These are phyloP conservation scores for Xyrichtys novacula DNA, from an alignment of 2,797 vertebrate genomes.

Conservation along the genomic window DNA sequence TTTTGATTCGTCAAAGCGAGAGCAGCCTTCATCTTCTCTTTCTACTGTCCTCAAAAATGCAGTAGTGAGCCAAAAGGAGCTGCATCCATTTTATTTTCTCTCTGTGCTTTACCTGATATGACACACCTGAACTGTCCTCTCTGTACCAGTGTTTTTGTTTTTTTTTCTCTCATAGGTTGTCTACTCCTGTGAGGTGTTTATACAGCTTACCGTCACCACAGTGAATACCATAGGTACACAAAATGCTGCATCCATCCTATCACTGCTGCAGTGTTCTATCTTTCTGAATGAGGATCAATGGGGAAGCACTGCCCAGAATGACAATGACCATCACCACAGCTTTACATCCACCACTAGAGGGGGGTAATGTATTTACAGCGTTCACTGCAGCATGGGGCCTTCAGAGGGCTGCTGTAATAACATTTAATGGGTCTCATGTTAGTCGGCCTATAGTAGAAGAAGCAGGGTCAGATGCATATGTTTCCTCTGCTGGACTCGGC, in stretches of 20 bases:
- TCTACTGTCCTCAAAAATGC: not conserved
- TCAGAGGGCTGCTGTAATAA: conserved; percentile 32
- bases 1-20: not conserved
- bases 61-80: not conserved
- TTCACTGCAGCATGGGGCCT: conserved; percentile 59
- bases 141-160: not conserved
- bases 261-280: conserved; percentile 77
- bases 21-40: not conserved
- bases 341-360: conserved; percentile 69
- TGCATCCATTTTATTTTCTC: not conserved
- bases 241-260: conserved; percentile 49
- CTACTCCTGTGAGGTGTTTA: too few species aligned
- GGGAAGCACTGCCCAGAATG: conserved; percentile 70
- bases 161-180: not conserved
- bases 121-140: not conserved
- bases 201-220: not conserved
- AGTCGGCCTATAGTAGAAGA: conserved; percentile 8
- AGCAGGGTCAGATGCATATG: conserved; percentile 28
- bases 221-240: conserved; percentile 12
- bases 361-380: conserved; percentile 34
- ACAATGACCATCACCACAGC: conserved; percentile 66
- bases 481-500: conserved; percentile 35
- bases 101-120: not conserved
- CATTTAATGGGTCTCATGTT: conserved; percentile 30
- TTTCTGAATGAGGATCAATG: conserved; percentile 81